These are phyloP conservation scores for Epsilonema sp. DNA, from an alignment of 2,888 invertebrate species.

Conservation along the genomic window DNA sequence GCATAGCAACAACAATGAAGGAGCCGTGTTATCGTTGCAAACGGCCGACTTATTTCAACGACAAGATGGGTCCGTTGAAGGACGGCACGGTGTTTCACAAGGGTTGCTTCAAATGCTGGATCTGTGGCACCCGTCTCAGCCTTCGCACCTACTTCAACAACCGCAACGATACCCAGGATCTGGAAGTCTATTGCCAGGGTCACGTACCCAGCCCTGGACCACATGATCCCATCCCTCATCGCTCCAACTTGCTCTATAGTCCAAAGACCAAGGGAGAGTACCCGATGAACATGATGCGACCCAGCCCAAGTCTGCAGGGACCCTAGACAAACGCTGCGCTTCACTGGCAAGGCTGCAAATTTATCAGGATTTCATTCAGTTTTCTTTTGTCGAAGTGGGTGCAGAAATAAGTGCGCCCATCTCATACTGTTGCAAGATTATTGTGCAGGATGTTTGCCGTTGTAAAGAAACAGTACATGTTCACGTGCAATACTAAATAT, in stretches of 20 bases:
- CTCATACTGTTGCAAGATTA: no score
- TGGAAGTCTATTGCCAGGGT: constrained; percentile 29
- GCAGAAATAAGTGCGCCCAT: no score
- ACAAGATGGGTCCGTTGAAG: constrained; percentile 28
- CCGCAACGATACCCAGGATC: constrained; percentile 27
- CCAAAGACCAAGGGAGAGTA: constrained; percentile 29
- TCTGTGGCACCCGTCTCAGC: constrained; percentile 27
- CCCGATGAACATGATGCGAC: constrained; percentile 8
- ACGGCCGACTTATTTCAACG: constrained; percentile 29
- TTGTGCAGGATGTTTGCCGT: no score
- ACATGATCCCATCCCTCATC: constrained; percentile 29
- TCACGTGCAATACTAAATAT: no score
- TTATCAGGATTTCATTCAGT: no score
- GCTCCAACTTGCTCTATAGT: constrained; percentile 26
- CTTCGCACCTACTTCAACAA: constrained; percentile 30
- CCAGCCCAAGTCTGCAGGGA: neutral
- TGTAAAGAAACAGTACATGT: no score
- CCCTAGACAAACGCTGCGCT: no score
- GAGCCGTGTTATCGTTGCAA: constrained; percentile 28
- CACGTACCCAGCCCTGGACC: constrained; percentile 30
- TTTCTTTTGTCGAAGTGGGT: no score
- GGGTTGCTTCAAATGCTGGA: constrained; percentile 26
- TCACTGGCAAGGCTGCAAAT: no score
- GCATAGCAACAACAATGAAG: no score
- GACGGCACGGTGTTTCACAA: constrained; percentile 27